A percentile compares a stretch with the other conserved stretches of the same genome.
These are phyloP conservation scores for Caenorhabditis remanei DNA, from an alignment of 1,140 invertebrate genomes.

Conservation along the genomic window DNA sequence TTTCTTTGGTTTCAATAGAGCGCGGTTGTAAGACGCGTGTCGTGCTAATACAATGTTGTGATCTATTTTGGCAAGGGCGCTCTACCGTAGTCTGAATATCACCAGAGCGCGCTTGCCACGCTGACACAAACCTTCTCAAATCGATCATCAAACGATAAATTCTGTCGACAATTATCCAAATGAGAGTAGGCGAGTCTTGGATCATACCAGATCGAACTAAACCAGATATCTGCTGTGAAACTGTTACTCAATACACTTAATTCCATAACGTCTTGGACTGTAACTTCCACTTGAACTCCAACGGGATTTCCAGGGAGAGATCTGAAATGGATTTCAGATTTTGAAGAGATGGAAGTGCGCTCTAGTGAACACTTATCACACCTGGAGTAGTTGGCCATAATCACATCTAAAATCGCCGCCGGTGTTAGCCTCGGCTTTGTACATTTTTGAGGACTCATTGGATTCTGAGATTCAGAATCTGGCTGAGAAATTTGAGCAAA, in stretches of 20 bases:
- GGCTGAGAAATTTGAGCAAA: conserved; percentile 24
- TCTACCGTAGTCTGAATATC: background rate
- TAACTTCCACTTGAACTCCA: conserved; percentile 73
- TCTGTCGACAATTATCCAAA: conserved; percentile 73
- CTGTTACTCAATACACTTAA: conserved; percentile 74
- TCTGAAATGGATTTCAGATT: conserved; percentile 61
- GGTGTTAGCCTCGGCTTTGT: conserved; percentile 29
- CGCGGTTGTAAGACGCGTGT: too few relatives aligned
- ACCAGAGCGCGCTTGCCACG: background rate
- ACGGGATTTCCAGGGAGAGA: conserved; percentile 69
- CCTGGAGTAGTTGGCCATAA: conserved; percentile 19
- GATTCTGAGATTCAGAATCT: too few relatives aligned
- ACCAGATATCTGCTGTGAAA: conserved; percentile 77
- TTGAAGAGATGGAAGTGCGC: conserved; percentile 26
- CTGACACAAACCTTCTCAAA: conserved; percentile 72
- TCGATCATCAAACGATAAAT: conserved; percentile 77
- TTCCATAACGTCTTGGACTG: conserved; percentile 75
- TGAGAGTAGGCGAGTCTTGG: conserved; percentile 74
- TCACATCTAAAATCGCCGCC: conserved; percentile 26
- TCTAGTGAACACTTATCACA: background rate
- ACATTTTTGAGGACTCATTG: background rate
- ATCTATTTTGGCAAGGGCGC: too few relatives aligned
- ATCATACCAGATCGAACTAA: conserved; percentile 77
- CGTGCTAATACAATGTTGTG: too few relatives aligned
- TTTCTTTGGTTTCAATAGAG: too few relatives aligned